Evolutionary conservation across 2,797 vertebrate species (phyloP).

Genomic region (Cetoscarus ocellatus): DNA sequence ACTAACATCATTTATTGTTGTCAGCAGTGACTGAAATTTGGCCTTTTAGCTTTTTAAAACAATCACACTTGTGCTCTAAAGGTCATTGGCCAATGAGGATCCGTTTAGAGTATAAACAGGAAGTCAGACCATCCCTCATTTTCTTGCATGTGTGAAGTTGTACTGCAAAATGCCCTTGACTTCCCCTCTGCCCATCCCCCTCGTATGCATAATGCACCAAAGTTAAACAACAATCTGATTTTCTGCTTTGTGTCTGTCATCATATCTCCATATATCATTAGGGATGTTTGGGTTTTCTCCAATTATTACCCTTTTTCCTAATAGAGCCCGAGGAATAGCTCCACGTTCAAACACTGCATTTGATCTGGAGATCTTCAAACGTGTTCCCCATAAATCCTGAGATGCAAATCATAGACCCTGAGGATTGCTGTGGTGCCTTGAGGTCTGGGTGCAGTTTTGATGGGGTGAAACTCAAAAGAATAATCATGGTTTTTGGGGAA

Average conservation of each 20-base stretch:
- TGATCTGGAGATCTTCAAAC: constrained; percentile 74
- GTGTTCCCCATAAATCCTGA: constrained; percentile 71
- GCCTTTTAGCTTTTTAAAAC: constrained; percentile 35
- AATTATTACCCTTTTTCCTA: constrained; percentile 49
- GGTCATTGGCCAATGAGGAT: constrained; percentile 36
- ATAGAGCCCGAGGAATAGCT: constrained; percentile 38
- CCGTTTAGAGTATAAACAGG: constrained; percentile 57
- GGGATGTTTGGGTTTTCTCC: constrained; percentile 52
- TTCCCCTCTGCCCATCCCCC: constrained; percentile 18
- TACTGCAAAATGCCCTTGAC: constrained; percentile 46
- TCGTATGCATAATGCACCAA: neutral
- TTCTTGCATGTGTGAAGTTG: constrained; percentile 31
- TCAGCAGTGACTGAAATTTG: constrained; percentile 20
- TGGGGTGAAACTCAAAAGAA: constrained; percentile 83
- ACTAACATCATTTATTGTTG: constrained; percentile 30
- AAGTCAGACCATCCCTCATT: constrained; percentile 49
- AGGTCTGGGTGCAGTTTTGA: constrained; percentile 80
- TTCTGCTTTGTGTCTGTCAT: constrained; percentile 60
- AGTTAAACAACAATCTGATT: constrained; percentile 29
- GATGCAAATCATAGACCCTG: constrained; percentile 76
- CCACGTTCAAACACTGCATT: constrained; percentile 60
- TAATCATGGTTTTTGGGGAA: constrained; percentile 80
- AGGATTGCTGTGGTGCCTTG: constrained; percentile 79
- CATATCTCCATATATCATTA: constrained; percentile 54
- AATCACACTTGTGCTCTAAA: constrained; percentile 27